These are phyloP conservation scores for Odontothrips loti DNA, from an alignment of 2,888 invertebrate genomes.

Conservation along the genomic window DNA sequence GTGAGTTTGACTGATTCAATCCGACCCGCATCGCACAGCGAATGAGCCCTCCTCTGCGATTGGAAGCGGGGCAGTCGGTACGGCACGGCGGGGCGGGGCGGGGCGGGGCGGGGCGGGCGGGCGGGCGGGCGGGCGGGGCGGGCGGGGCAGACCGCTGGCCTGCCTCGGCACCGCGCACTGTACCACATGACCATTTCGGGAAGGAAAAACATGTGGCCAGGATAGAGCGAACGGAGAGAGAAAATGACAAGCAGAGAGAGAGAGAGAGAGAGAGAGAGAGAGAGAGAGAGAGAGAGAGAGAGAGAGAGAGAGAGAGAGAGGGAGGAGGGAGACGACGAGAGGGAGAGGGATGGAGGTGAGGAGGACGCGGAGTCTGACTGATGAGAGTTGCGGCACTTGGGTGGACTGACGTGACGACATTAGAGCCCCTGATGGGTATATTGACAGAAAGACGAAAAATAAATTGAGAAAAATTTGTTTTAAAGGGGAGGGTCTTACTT, in stretches of 20 bases:
- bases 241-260: neutral
- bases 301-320: neutral
- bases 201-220: constrained; percentile 24
- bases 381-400: constrained; percentile 6
- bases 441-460: too few relatives aligned
- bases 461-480: too few relatives aligned
- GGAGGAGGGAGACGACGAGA: neutral
- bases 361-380: neutral
- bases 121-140: neutral
- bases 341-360: neutral
- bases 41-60: neutral
- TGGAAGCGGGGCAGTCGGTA: neutral
- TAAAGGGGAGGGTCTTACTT: too few relatives aligned
- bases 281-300: neutral
- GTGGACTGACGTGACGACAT: too few relatives aligned
- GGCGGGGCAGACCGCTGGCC: neutral
- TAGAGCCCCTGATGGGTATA: too few relatives aligned
- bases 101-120: neutral
- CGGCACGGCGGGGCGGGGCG: neutral
- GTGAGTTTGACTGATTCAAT: too few relatives aligned
- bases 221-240: neutral
- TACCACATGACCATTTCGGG: constrained; percentile 24
- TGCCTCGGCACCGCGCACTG: constrained; percentile 14
- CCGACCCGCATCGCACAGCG: too few relatives aligned
- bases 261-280: neutral